phyloP scores from a whole-genome alignment of 2,888 invertebrate genomes.

The Sminthurides aquaticus region DNA sequence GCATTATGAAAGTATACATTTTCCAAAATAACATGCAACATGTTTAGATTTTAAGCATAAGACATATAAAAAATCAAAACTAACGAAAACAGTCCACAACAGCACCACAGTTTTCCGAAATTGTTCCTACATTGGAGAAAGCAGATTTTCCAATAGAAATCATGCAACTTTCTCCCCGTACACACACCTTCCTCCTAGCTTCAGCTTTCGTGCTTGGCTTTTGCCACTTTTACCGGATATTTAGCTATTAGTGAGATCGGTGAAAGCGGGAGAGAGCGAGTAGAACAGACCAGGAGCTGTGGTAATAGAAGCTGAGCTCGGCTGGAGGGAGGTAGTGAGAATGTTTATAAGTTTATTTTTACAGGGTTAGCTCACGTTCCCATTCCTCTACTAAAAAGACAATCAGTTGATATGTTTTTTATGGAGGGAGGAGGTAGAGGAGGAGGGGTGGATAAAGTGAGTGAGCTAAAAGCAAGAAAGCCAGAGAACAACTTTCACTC shows the following conservation, averaged over 20 bases:
- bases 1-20: too few species aligned
- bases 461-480: neutral
- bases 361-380: neutral
- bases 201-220: neutral
- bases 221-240: neutral
- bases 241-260: neutral
- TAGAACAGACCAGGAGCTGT: neutral
- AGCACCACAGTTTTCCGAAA: too few species aligned
- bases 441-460: neutral
- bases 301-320: neutral
- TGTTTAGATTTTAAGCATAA: too few species aligned
- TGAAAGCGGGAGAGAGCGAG: neutral
- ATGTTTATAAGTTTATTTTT: slow-evolving; percentile 2
- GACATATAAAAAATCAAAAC: too few species aligned
- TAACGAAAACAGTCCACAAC: too few species aligned
- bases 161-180: neutral
- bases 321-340: neutral
- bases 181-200: neutral
- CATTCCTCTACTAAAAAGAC: slow-evolving; percentile 2
- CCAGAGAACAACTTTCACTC: slow-evolving; percentile 1
- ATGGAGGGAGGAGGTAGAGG: neutral
- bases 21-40: too few species aligned
- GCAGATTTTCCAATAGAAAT: too few species aligned
- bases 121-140: too few species aligned
- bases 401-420: slow-evolving; percentile 10